A percentile compares a stretch with the other conserved stretches of the same genome.
These are phyloP conservation scores for Betta splendens DNA, from an alignment of 2,797 vertebrate genomes.

Conservation along the genomic window DNA sequence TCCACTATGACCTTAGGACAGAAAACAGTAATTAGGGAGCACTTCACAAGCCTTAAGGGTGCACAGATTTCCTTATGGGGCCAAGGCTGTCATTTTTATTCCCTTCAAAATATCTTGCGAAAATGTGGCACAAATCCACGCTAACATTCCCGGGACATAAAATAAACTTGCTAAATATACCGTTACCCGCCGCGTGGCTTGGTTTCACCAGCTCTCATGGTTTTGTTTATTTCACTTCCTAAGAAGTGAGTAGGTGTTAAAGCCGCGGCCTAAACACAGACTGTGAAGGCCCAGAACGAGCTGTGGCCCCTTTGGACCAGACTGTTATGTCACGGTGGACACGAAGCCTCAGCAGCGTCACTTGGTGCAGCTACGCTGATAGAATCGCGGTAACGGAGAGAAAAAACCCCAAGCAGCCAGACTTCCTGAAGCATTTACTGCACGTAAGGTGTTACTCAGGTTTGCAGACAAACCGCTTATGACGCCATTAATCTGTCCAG, in stretches of 20 bases:
- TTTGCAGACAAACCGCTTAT: conserved; percentile 58
- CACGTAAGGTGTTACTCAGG: conserved; percentile 56
- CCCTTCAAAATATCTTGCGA: conserved; percentile 59
- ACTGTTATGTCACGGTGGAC: conserved; percentile 66
- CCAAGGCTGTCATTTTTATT: conserved; percentile 59
- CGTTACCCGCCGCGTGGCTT: conserved; percentile 33
- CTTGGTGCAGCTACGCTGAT: no score
- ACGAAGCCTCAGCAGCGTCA: no score
- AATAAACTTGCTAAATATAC: conserved; percentile 75
- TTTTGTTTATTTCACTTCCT: conserved; percentile 71
- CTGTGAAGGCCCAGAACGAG: conserved; percentile 63
- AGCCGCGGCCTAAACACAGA: conserved; percentile 69
- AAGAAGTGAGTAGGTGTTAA: conserved; percentile 69
- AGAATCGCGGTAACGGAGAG: no score
- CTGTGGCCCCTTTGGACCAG: conserved; percentile 61
- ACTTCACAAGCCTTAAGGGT: conserved; percentile 63
- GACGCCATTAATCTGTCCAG: conserved; percentile 64
- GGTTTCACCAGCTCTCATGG: conserved; percentile 53
- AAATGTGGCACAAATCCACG: conserved; percentile 70
- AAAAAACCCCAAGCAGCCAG: conserved; percentile 30
- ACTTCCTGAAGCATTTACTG: conserved; percentile 72
- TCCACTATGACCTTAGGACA: conserved; percentile 71
- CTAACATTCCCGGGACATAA: conserved; percentile 65
- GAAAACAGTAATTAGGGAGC: conserved; percentile 74
- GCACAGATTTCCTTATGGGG: conserved; percentile 51